phyloP scores from a whole-genome alignment of 2,888 invertebrate species.

The Pseudeuparius sepicola region DNA sequence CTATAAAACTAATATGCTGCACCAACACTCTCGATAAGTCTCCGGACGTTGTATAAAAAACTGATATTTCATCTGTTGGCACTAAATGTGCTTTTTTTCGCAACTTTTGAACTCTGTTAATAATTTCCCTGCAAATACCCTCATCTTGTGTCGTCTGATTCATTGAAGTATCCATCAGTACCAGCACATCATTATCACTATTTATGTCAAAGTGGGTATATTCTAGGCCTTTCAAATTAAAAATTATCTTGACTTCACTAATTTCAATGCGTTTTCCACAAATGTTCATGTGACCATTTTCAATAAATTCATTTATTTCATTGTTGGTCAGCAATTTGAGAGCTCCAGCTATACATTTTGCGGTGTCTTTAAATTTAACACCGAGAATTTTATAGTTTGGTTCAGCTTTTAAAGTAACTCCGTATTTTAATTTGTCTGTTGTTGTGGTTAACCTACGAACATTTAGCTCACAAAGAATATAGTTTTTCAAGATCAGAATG shows the following conservation, averaged over 20 bases:
- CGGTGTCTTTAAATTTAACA: conserved; percentile 76
- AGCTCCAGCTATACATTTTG: conserved; percentile 74
- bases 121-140: conserved; percentile 89
- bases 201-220: conserved; percentile 78
- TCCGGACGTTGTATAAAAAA: conserved; percentile 61
- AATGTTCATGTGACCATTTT: conserved; percentile 60
- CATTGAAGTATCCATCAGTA: conserved; percentile 80
- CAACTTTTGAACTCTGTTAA: conserved; percentile 92
- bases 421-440: conserved; percentile 85
- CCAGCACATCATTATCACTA: conserved; percentile 80
- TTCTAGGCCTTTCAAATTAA: conserved; percentile 54
- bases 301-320: conserved; percentile 67
- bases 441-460: conserved; percentile 75
- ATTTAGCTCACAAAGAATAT: conserved; percentile 89
- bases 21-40: conserved; percentile 59
- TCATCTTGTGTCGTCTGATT: conserved; percentile 88
- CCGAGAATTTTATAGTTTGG: conserved; percentile 92
- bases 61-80: conserved; percentile 81
- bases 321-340: conserved; percentile 69
- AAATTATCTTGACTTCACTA: conserved; percentile 74
- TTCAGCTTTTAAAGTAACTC: conserved; percentile 75
- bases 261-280: conserved; percentile 67
- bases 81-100: conserved; percentile 89
- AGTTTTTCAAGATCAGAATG: conserved; percentile 66
- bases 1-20: conserved; percentile 67